phyloP scores from a whole-genome alignment of 2,888 invertebrate genomes.

The Lamproptera curius region DNA sequence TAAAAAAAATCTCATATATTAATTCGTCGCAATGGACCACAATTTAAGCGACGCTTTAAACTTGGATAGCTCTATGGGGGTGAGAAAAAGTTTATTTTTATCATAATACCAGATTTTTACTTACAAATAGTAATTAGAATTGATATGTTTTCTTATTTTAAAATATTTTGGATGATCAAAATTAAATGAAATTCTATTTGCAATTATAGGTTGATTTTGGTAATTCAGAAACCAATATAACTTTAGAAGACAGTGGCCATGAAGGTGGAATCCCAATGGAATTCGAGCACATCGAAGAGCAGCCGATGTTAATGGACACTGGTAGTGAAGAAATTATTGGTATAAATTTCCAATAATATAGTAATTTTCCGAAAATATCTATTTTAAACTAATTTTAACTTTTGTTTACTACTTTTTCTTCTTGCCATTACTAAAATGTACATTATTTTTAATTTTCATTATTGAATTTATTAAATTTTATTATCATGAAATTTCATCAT shows the following conservation, averaged over 20 bases:
- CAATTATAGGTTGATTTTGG: constrained; percentile 61
- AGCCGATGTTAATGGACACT: constrained; percentile 60
- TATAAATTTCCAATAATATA: constrained; percentile 31
- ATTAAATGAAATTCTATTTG: constrained; percentile 6
- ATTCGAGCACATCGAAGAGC: constrained; percentile 58
- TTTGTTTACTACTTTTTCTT: neutral
- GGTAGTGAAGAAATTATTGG: constrained; percentile 67
- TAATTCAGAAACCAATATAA: constrained; percentile 50
- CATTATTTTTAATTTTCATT: neutral
- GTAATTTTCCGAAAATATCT: no score
- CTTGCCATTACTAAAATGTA: neutral
- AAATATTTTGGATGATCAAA: no score
- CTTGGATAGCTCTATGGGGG: constrained; percentile 61
- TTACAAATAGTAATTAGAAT: no score
- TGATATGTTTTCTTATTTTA: no score
- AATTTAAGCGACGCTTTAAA: constrained; percentile 62
- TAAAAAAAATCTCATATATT: constrained; percentile 21
- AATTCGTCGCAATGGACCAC: constrained; percentile 53
- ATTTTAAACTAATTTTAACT: neutral
- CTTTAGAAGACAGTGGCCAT: constrained; percentile 41
- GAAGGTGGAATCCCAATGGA: constrained; percentile 59
- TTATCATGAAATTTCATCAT: no score
- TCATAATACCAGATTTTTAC: no score
- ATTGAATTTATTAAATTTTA: constrained; percentile 22
- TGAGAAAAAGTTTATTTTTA: constrained; percentile 39